Base-by-base conservation (phyloP, 2,888 invertebrate species). In the Orchesellides sinensis region DNA sequence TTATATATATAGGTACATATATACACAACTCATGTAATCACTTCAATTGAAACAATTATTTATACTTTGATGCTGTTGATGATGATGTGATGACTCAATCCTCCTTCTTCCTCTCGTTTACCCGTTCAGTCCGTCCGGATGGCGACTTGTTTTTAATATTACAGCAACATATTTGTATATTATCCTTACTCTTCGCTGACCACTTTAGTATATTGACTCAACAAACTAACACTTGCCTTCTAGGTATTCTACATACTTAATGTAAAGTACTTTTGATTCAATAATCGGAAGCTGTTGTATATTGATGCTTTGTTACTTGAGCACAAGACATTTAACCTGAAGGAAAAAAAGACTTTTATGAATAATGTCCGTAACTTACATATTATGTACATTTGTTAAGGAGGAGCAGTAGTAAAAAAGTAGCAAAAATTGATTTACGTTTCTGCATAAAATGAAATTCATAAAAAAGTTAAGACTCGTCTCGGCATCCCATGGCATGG, bases 41-140 rank as follows among this genome's bases (percentile, higher is more conserved):
- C 68, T 77, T 77, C 77, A 77, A 77, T 77, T 77, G 77, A 77
- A 77, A 68, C 68, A 77, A 77, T 77, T 77, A 77, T 68, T 77
- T 77, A 77, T 77, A 68, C 77, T 77, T 69, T 66, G 59, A 40
- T 40, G 40, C 40, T 59, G 47, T 25, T 59, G 68, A 8, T 77
- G 54, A 68, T 21, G 75, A 40, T 47, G 66, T 75, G 75, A 77
- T 77, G 77, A 77, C 77, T 77, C 77, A 77, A 77, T 77, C 77
- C 66, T 68, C 77, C 59, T 68, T 29, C 68, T 59, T 68, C 59
- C 65, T 65, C 65, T 63, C 74, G 49, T 65, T 63, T 21, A 49
- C 63, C 56, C 66, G 56, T 75, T 75, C 74, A 2, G 47, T 47
- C 66, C 61, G 77, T 61, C 68, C 77, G 77, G 77, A 77, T 69